phyloP scores from a whole-genome alignment of 2,888 invertebrate species.

The Drosophila nr. perissopoda region DNA sequence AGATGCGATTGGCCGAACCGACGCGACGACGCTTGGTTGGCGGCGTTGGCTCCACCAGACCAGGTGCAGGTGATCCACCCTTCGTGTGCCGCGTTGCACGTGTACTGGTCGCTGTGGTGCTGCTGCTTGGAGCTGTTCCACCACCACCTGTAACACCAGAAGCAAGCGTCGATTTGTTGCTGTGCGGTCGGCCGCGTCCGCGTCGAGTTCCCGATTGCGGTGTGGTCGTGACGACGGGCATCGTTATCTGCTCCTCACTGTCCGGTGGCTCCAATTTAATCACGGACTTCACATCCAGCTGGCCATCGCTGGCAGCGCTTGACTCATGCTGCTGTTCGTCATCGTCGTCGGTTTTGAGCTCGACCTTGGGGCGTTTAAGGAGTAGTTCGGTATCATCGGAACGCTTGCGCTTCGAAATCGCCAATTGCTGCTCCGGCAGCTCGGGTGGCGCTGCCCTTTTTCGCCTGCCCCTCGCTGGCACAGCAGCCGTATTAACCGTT shows the following conservation, averaged over 20 bases:
- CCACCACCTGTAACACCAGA: background rate
- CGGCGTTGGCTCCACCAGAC: conserved; percentile 48
- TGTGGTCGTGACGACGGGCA: background rate
- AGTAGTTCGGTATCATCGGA: conserved; percentile 70
- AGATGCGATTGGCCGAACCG: conserved; percentile 50
- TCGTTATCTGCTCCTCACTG: conserved; percentile 54
- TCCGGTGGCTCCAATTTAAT: conserved; percentile 80
- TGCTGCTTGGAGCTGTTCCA: conserved; percentile 9
- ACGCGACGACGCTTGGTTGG: conserved; percentile 57
- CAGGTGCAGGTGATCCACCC: conserved; percentile 73
- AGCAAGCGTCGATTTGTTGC: conserved; percentile 14
- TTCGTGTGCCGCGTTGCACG: conserved; percentile 77
- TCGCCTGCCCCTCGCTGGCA: conserved; percentile 59
- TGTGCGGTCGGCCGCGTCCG: conserved; percentile 69
- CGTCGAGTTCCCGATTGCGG: conserved; percentile 45
- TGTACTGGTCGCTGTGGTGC: conserved; percentile 62
- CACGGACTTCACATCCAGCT: background rate
- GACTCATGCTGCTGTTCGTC: conserved; percentile 19
- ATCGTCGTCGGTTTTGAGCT: conserved; percentile 57
- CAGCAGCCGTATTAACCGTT: conserved; percentile 47
- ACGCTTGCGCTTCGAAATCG: conserved; percentile 74
- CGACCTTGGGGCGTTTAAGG: conserved; percentile 74
- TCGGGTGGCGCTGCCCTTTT: conserved; percentile 47
- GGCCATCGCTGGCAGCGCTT: conserved; percentile 33
- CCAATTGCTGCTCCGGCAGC: conserved; percentile 19